Evolutionary conservation across 2,888 invertebrate genomes (phyloP).

Genomic region (Sinopyrophorus schimmeli): DNA sequence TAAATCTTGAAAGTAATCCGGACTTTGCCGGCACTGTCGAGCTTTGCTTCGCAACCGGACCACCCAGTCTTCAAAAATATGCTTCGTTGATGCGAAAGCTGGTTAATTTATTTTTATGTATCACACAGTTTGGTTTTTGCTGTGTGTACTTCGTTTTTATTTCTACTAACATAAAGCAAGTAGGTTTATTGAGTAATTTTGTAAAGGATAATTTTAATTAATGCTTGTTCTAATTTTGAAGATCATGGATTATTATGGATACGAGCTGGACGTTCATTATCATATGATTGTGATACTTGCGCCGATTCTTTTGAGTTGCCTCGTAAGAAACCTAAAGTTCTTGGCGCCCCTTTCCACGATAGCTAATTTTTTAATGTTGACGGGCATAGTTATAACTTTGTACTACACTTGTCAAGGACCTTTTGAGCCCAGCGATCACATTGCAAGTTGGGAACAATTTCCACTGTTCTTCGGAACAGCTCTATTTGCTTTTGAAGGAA

Average conservation of each 20-base stretch:
- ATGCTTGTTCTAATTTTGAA: constrained; percentile 53
- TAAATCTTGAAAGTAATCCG: constrained; percentile 62
- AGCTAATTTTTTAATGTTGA: constrained; percentile 76
- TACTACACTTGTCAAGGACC: constrained; percentile 73
- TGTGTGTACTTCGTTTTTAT: constrained; percentile 97
- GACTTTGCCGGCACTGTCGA: constrained; percentile 85
- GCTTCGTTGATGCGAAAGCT: constrained; percentile 67
- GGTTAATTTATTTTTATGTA: constrained; percentile 85
- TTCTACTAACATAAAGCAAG: constrained; percentile 81
- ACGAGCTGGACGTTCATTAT: constrained; percentile 65
- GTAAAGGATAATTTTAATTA: neutral
- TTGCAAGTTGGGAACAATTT: constrained; percentile 63
- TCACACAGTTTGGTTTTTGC: constrained; percentile 98
- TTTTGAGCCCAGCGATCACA: constrained; percentile 61
- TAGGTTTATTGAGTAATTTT: constrained; percentile 46
- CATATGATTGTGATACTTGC: constrained; percentile 75
- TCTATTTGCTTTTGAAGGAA: constrained; percentile 96
- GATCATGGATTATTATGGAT: constrained; percentile 69
- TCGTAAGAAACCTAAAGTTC: constrained; percentile 76
- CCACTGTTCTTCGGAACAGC: constrained; percentile 96
- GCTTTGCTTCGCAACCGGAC: constrained; percentile 78
- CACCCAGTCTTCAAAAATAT: constrained; percentile 63
- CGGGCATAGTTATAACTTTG: constrained; percentile 77
- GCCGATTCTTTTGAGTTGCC: constrained; percentile 72
- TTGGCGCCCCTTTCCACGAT: constrained; percentile 77